phyloP scores from a whole-genome alignment of 2,113 vertebrate species.

The Engystomops pustulosus region DNA sequence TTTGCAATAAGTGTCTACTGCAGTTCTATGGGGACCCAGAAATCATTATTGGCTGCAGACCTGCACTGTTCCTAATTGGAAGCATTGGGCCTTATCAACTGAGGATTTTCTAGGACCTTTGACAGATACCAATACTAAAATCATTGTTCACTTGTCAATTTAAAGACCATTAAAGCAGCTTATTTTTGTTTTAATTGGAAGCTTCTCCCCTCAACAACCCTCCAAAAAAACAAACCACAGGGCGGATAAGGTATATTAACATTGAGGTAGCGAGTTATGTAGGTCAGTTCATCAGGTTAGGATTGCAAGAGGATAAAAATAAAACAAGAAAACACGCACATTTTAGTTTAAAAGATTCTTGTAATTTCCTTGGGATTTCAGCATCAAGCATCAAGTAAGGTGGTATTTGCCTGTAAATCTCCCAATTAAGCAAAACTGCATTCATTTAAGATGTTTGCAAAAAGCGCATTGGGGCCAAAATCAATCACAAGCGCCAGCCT shows the following conservation, averaged over 20 bases:
- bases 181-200: slow-evolving; percentile 97
- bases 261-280: slow-evolving; percentile 66
- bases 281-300: slow-evolving; percentile 76
- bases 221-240: slow-evolving; percentile 59
- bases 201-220: slow-evolving; percentile 77
- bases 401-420: slow-evolving; percentile 74
- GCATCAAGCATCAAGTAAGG: slow-evolving; percentile 71
- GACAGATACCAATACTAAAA: slow-evolving; percentile 99
- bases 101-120: slow-evolving; percentile 97
- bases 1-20: slow-evolving; percentile 97
- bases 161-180: slow-evolving; percentile 97
- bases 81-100: slow-evolving; percentile 99
- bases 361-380: slow-evolving; percentile 71
- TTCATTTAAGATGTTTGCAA: slow-evolving; percentile 79
- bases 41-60: slow-evolving; percentile 96
- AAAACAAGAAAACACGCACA: slow-evolving; percentile 66
- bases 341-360: slow-evolving; percentile 71
- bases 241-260: slow-evolving; percentile 63
- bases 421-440: slow-evolving; percentile 81
- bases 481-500: slow-evolving; percentile 75
- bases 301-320: slow-evolving; percentile 69
- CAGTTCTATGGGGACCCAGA: slow-evolving; percentile 90
- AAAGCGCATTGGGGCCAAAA: slow-evolving; percentile 74
- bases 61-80: slow-evolving; percentile 94
- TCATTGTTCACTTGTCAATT: slow-evolving; percentile 99